Conservation (phyloP, 2,888 invertebrate genomes). For the Rhaphigaster nebulosa region DNA sequence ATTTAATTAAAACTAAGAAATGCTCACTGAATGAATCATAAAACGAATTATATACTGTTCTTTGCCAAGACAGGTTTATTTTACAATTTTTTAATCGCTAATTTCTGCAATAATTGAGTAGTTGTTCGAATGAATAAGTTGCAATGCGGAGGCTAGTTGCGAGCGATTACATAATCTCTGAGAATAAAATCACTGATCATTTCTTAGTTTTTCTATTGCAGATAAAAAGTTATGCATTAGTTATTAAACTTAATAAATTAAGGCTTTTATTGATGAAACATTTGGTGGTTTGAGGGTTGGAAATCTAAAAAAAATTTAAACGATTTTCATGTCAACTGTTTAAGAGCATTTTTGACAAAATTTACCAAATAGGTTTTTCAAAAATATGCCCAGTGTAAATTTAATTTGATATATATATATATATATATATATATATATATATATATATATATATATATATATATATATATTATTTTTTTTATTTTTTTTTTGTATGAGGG, state of each 20-base stretch:
- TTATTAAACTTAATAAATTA: conserved; percentile 14
- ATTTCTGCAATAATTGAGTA: background rate
- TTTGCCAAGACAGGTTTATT: too few relatives aligned
- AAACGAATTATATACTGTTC: background rate
- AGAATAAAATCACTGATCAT: background rate
- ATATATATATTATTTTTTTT: background rate
- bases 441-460: too few relatives aligned
- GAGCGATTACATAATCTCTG: background rate
- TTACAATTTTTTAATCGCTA: too few relatives aligned
- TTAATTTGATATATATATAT: background rate
- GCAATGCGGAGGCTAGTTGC: background rate
- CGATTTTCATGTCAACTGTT: background rate
- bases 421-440: too few relatives aligned
- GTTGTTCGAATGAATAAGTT: background rate
- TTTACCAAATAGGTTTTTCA: background rate
- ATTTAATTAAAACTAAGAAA: background rate
- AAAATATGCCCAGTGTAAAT: conserved; percentile 16
- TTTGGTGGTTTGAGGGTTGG: conserved; percentile 29
- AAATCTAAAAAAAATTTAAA: background rate
- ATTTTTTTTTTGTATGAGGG: background rate
- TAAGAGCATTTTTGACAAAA: conserved; percentile 49
- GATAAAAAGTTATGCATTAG: background rate
- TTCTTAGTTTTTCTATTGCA: conserved; percentile 1
- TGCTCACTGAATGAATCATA: background rate
- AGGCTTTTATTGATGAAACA: conserved; percentile 41